phyloP scores from a whole-genome alignment of 2,113 vertebrate genomes.

The Acanthisitta chloris region DNA sequence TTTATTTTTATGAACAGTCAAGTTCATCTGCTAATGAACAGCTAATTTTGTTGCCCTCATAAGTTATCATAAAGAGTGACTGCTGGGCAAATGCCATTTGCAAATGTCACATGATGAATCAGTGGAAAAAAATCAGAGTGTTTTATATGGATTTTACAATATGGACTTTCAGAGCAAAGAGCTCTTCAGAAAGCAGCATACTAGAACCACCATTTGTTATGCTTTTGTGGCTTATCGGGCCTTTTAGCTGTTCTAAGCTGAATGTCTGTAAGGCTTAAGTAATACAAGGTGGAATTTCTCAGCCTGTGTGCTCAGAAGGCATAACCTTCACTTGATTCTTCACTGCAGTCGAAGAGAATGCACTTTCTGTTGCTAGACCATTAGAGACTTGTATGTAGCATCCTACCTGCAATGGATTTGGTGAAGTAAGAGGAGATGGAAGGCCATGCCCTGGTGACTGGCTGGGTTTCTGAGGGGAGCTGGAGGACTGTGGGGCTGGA shows the following conservation, averaged over 20 bases:
- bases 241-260: not conserved
- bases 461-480: conserved; percentile 87
- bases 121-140: not conserved
- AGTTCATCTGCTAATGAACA: not conserved
- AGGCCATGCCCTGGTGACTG: conserved; percentile 91
- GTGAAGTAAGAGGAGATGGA: conserved; percentile 89
- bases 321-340: not conserved
- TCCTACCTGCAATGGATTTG: conserved; percentile 89
- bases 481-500: conserved; percentile 78
- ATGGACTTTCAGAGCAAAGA: conserved; percentile 24
- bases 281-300: not conserved
- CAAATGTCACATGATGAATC: not conserved
- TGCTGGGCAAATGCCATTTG: not conserved
- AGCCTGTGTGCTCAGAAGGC: not conserved
- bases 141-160: conserved; percentile 28
- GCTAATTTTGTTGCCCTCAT: conserved; percentile 28
- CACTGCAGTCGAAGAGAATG: not conserved
- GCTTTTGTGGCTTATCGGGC: conserved; percentile 3
- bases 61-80: conserved; percentile 38
- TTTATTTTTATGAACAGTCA: not conserved
- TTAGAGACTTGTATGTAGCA: not conserved
- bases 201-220: not conserved
- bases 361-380: not conserved
- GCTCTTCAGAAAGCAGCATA: not conserved
- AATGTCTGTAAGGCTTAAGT: not conserved